Evolutionary conservation across 2,797 vertebrate genomes (phyloP).

Genomic region (Gallinago stenura): DNA sequence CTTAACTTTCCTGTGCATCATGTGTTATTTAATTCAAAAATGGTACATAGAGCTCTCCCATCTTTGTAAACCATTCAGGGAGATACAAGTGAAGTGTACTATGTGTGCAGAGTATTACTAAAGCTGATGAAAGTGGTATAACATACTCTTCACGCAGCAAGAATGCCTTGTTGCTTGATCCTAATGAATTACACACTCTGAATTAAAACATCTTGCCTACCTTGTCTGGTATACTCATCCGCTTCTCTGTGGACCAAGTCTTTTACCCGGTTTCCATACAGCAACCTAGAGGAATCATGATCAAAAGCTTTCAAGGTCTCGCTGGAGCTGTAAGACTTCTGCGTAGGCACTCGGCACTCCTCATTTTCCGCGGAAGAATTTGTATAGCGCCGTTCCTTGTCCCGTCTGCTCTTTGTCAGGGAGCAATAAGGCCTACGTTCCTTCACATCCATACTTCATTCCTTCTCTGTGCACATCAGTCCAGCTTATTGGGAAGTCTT

Average conservation of each 20-base stretch:
- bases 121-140: background rate
- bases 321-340: conserved; percentile 97
- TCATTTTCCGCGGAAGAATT: conserved; percentile 86
- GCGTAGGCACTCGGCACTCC: conserved; percentile 93
- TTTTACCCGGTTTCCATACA: conserved; percentile 93
- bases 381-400: conserved; percentile 86
- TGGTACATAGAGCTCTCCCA: background rate
- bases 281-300: conserved; percentile 92
- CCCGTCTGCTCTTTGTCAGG: conserved; percentile 94
- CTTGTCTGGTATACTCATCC: conserved; percentile 91
- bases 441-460: conserved; percentile 98
- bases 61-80: background rate
- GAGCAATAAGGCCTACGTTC: conserved; percentile 98
- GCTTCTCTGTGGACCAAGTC: conserved; percentile 94
- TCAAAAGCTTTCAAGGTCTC: conserved; percentile 97
- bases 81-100: background rate
- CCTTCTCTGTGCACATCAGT: conserved; percentile 87
- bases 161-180: background rate
- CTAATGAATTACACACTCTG: background rate
- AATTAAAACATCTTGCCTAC: conserved; percentile 77
- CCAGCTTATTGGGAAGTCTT: conserved; percentile 71
- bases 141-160: background rate
- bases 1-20: background rate
- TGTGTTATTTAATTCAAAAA: background rate
- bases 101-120: background rate